Evolutionary conservation across 2,797 vertebrate species (phyloP).

Genomic region (Cossypha caffra): DNA sequence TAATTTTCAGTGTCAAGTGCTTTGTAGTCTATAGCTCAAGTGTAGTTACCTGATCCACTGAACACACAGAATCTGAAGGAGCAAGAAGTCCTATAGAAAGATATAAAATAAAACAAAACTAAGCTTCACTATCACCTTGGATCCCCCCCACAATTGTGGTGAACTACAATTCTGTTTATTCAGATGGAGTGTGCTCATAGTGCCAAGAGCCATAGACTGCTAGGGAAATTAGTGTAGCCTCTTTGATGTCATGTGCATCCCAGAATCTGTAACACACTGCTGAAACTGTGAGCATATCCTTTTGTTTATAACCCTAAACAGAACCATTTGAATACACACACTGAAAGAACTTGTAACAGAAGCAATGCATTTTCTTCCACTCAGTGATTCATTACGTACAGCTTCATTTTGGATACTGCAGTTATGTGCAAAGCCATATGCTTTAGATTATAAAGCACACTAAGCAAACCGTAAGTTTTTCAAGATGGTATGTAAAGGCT

Average conservation of each 20-base stretch:
- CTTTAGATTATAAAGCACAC: constrained; percentile 82
- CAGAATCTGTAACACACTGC: constrained; percentile 78
- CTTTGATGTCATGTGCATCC: constrained; percentile 93
- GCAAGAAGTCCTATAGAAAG: not conserved
- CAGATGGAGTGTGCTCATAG: constrained; percentile 81
- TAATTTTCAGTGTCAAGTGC: not conserved
- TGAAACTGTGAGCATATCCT: constrained; percentile 69
- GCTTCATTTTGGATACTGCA: constrained; percentile 79
- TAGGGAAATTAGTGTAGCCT: constrained; percentile 82
- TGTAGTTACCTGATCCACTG: not conserved
- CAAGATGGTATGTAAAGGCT: constrained; percentile 80
- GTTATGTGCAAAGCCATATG: constrained; percentile 81
- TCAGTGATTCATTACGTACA: constrained; percentile 77
- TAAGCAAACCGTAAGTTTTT: constrained; percentile 78
- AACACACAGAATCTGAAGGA: not conserved
- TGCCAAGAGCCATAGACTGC: constrained; percentile 84
- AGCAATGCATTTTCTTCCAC: constrained; percentile 72
- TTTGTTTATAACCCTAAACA: constrained; percentile 80
- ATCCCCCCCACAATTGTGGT: constrained; percentile 75
- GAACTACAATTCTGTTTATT: constrained; percentile 84
- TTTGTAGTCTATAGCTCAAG: not conserved
- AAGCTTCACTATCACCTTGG: constrained; percentile 78
- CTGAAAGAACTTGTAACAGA: constrained; percentile 76
- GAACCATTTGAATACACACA: constrained; percentile 79
- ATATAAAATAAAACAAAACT: constrained; percentile 17